phyloP scores from a whole-genome alignment of 2,888 invertebrate genomes.

The Cephonodes hylas region DNA sequence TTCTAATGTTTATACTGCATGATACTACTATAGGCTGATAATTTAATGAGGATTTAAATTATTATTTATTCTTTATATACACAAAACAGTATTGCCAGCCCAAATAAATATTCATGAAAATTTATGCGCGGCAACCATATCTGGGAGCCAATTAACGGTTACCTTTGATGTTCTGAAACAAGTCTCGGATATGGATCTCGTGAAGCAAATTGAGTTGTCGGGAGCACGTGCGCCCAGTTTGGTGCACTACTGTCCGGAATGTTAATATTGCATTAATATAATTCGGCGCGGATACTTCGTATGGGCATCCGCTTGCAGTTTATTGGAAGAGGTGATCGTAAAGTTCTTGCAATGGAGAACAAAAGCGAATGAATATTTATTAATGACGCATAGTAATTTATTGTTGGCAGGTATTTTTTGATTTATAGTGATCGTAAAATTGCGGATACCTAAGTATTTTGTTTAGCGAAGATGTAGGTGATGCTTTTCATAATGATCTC shows the following conservation, averaged over 20 bases:
- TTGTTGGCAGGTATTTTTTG: no score
- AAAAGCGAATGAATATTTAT: neutral
- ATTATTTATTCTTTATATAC: no score
- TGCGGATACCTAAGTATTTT: no score
- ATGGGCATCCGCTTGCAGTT: neutral
- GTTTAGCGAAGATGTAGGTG: no score
- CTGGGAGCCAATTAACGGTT: slow-evolving; percentile 63
- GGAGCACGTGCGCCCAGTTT: slow-evolving; percentile 35
- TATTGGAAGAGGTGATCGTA: neutral
- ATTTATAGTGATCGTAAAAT: no score
- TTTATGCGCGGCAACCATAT: slow-evolving; percentile 12
- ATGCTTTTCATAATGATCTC: no score
- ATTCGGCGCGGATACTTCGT: slow-evolving; percentile 25
- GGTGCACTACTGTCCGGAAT: slow-evolving; percentile 48
- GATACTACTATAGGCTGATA: no score
- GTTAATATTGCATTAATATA: slow-evolving; percentile 52
- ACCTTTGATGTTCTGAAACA: slow-evolving; percentile 70
- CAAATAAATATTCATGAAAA: neutral
- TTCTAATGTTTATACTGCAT: no score
- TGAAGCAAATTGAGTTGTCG: slow-evolving; percentile 73
- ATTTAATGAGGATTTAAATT: no score
- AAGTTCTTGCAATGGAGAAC: neutral
- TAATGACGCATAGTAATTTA: no score
- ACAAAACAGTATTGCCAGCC: no score
- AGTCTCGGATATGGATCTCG: slow-evolving; percentile 65